Evolutionary conservation across 2,888 invertebrate species (phyloP).

Genomic region (Mylabris sibirica): DNA sequence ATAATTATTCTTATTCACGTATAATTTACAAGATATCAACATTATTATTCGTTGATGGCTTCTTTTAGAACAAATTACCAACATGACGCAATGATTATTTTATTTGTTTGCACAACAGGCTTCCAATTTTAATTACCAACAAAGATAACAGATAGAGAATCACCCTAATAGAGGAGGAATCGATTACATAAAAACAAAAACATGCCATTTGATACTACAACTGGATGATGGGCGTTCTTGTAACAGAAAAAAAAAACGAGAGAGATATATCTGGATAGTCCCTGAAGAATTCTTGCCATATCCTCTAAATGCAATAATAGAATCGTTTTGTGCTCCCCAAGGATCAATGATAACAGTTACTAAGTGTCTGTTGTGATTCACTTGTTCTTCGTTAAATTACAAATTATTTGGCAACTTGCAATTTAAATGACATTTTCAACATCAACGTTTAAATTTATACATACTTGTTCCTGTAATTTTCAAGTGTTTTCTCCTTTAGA

Average conservation of each 20-base stretch:
- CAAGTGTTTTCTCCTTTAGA: background rate
- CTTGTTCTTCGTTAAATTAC: background rate
- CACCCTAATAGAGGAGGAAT: background rate
- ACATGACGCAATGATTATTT: conserved; percentile 2
- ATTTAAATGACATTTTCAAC: background rate
- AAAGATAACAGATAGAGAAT: background rate
- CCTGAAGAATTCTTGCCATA: background rate
- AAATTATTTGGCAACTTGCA: background rate
- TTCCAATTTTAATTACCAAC: conserved; percentile 7
- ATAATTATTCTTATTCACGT: too few relatives aligned
- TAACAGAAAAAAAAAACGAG: background rate
- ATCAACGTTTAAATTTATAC: too few relatives aligned
- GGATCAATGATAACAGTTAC: background rate
- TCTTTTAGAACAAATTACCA: background rate
- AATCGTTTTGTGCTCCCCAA: background rate
- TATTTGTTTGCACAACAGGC: background rate
- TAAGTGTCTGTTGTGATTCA: background rate
- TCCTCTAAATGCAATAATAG: background rate
- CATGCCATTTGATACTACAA: background rate
- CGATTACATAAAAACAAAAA: conserved; percentile 2
- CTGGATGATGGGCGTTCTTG: conserved; percentile 6
- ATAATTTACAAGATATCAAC: background rate
- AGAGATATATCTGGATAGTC: background rate
- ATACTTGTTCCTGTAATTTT: background rate
- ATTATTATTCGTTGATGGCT: background rate